Conservation (phyloP, 2,797 vertebrate genomes). For the Helarctos malayanus region DNA sequence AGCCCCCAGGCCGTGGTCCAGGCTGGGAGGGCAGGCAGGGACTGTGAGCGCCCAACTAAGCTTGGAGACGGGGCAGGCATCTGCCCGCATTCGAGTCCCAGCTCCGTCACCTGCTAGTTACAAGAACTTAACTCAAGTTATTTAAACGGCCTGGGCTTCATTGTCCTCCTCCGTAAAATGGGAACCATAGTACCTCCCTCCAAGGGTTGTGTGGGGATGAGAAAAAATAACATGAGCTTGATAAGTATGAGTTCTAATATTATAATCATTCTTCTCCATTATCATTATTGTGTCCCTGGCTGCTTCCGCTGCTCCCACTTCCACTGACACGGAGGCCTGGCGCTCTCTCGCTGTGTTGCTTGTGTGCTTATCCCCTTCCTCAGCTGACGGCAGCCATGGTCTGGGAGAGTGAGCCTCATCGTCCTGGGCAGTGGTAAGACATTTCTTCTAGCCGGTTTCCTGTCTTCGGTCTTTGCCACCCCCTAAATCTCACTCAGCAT, state of each 20-base stretch:
- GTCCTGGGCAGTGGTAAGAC: neutral
- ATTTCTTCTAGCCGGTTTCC: neutral
- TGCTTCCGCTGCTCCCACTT: neutral
- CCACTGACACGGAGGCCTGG: neutral
- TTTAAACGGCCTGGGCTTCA: neutral
- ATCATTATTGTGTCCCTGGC: accelerated
- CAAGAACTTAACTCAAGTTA: neutral
- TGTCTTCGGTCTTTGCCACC: neutral
- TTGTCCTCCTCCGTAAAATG: neutral
- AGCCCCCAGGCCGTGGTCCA: neutral
- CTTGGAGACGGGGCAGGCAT: neutral
- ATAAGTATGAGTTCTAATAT: neutral
- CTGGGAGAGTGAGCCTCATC: neutral
- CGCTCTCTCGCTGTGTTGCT: neutral
- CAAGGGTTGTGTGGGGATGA: neutral
- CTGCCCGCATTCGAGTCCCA: neutral
- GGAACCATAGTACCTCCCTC: neutral
- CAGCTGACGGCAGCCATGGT: neutral
- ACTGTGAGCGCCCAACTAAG: neutral
- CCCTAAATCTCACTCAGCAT: neutral
- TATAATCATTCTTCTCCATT: neutral
- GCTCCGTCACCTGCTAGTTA: too few species aligned
- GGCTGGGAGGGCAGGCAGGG: neutral
- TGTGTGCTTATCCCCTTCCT: neutral
- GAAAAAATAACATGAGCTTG: neutral